Evolutionary conservation across 92 coral and sea anemone species (phyloP), one percentile per base, ranked within the genome.

Genomic region (Umimayanthus kanabou): DNA sequence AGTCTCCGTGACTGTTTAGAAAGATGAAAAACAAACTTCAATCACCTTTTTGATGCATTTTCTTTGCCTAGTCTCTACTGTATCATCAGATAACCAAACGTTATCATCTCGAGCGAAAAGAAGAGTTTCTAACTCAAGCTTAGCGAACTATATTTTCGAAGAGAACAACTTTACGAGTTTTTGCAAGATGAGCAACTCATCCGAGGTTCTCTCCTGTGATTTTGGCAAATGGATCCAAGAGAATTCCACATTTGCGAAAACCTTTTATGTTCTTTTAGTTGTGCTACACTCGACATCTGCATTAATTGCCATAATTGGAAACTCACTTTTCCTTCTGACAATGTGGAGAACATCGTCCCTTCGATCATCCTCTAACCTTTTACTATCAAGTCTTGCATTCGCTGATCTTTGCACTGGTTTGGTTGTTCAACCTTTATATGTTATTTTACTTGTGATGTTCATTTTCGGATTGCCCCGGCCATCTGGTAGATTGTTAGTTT

Each of bases 351-450:
- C 33, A 18, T 42, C 80, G 7, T 76, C 80, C 39, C 50, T 76
- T 57, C 80, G 30, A 23, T 76, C 57, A 42, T 42, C 57, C n/a
- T 76, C 80, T 9, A 76, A 76, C 80, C n/a, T 76, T 76, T 30
- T 76, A 18, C 80, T 76, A 14, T 39, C 80, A 5, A 22, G 53
- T 20, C 80, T 76, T 45, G 58, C 80, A 2, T 76, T 76, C 28
- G 49, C 57, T 76, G 80, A 76, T n/a, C 42, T 39, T 42, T 76
- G 57, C 57, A 39, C 58, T 0, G 80, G 80, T 8, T 43, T 76
- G n/a, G 1, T 76, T 76, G 55, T 76, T 76, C 80, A 76, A 76
- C 57, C 80, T 15, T 40, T 76, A 39, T 76, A 43, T 22, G 30
- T 42, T 4, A 23, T n/a, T 39, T 3, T 5, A 42, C 4, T 76